Conservation (phyloP, 2,113 vertebrate species). For the Gymnobelideus leadbeateri region DNA sequence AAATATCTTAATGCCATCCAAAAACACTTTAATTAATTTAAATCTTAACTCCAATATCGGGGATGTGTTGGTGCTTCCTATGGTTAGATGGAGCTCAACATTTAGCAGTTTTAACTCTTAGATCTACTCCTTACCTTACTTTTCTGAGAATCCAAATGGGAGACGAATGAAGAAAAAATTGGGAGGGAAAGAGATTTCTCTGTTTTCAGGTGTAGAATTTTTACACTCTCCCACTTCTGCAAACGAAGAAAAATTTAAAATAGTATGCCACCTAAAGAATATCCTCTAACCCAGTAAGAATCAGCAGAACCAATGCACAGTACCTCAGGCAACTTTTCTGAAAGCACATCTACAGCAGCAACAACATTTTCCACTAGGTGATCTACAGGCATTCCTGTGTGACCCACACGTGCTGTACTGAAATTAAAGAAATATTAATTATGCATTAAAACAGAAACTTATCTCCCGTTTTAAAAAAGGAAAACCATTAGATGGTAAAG, state of each 20-base stretch:
- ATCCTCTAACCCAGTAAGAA: neutral
- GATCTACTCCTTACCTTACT: neutral
- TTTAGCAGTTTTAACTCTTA: neutral
- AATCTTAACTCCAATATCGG: neutral
- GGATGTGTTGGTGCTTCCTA: neutral
- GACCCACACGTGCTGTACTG: slow-evolving; percentile 88
- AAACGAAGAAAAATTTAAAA: neutral
- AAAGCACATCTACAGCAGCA: slow-evolving; percentile 79
- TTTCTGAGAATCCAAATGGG: slow-evolving; percentile 34
- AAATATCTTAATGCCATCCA: neutral
- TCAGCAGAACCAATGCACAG: neutral
- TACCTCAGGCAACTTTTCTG: neutral
- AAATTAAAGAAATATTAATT: slow-evolving; percentile 15
- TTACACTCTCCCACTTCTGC: slow-evolving; percentile 89
- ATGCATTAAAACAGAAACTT: neutral
- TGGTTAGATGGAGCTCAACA: neutral
- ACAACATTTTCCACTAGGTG: slow-evolving; percentile 87
- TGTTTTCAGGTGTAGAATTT: slow-evolving; percentile 93
- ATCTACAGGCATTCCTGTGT: slow-evolving; percentile 88
- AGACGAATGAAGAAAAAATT: slow-evolving; percentile 82
- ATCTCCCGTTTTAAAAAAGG: neutral
- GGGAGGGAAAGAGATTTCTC: slow-evolving; percentile 89
- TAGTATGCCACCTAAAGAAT: neutral
- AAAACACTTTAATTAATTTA: neutral
- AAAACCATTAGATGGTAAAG: neutral